Percentiles rank a stretch among this genome's conserved stretches.
These are phyloP conservation scores for Bursaphelenchus mucronatus DNA, from an alignment of 1,140 invertebrate species.

Conservation along the genomic window DNA sequence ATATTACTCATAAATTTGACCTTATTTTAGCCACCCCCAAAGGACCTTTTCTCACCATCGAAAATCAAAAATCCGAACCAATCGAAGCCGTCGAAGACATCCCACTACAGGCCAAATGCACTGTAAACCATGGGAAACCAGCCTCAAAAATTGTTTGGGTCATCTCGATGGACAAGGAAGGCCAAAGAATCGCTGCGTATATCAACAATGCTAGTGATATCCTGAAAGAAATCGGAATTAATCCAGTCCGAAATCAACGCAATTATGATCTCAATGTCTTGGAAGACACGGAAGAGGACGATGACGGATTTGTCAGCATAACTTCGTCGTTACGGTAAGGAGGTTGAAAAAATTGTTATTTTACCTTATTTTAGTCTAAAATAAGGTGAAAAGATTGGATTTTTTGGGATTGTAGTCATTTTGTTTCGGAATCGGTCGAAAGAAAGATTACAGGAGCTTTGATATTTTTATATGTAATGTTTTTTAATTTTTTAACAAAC, in stretches of 20 bases:
- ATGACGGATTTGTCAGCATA: too few relatives aligned
- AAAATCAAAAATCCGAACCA: background rate
- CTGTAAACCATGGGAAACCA: slow-evolving; percentile 22
- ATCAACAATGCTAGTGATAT: slow-evolving; percentile 23
- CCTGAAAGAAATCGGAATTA: slow-evolving; percentile 9
- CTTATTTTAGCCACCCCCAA: slow-evolving; percentile 4
- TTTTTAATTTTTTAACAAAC: too few relatives aligned
- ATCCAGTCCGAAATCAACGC: background rate
- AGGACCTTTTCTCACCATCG: background rate
- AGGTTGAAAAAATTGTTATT: too few relatives aligned
- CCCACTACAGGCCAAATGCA: slow-evolving; percentile 11
- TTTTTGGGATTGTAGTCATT: too few relatives aligned
- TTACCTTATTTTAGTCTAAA: too few relatives aligned
- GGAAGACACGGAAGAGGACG: too few relatives aligned
- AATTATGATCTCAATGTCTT: too few relatives aligned
- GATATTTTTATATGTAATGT: too few relatives aligned
- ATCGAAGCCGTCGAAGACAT: slow-evolving; percentile 24
- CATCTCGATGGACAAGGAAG: slow-evolving; percentile 11
- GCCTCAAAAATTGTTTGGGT: slow-evolving; percentile 28
- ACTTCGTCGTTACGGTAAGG: too few relatives aligned
- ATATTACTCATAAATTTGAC: background rate
- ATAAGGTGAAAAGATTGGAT: too few relatives aligned
- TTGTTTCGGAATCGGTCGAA: too few relatives aligned
- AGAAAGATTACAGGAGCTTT: too few relatives aligned
- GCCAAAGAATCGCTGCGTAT: slow-evolving; percentile 1